Percentiles rank a stretch among this genome's conserved stretches.
These are phyloP conservation scores for Triplophysa rosa DNA, from an alignment of 2,113 vertebrate genomes.

Conservation along the genomic window DNA sequence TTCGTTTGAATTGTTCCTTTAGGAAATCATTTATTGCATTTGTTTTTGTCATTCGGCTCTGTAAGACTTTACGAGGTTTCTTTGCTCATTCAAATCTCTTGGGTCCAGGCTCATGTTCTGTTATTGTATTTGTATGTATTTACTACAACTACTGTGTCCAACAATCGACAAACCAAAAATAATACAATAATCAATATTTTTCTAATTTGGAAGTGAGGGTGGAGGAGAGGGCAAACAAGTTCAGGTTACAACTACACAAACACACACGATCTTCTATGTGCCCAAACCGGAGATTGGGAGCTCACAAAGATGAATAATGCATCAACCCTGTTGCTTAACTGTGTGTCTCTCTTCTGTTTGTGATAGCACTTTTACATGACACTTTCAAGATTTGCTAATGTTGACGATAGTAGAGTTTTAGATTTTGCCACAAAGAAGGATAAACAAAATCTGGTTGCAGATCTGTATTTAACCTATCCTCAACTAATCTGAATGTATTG, in stretches of 20 bases:
- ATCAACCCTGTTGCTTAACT: slow-evolving; percentile 5
- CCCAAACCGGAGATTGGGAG: slow-evolving; percentile 30
- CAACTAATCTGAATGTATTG: not conserved
- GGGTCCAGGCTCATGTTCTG: slow-evolving; percentile 19
- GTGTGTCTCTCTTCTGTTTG: not conserved
- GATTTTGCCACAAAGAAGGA: too few relatives aligned
- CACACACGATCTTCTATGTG: slow-evolving; percentile 27
- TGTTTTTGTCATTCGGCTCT: not conserved
- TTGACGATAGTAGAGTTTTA: not conserved
- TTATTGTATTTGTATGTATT: slow-evolving; percentile 26
- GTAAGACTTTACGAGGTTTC: not conserved
- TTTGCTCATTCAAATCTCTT: slow-evolving; percentile 11
- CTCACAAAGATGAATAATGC: slow-evolving; percentile 37
- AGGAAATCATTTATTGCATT: not conserved
- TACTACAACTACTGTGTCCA: slow-evolving; percentile 19
- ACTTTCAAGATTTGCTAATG: not conserved
- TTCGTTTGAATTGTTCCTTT: too few relatives aligned
- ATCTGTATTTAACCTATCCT: not conserved
- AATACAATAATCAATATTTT: slow-evolving; percentile 13
- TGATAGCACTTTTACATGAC: not conserved
- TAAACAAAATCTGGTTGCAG: not conserved
- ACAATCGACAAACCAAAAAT: slow-evolving; percentile 38
- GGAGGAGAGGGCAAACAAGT: slow-evolving; percentile 12
- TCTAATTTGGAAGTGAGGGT: slow-evolving; percentile 37
- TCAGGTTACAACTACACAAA: slow-evolving; percentile 13